Evolutionary conservation across 2,888 invertebrate genomes (phyloP).

Genomic region (Phanerotoma sp.): DNA sequence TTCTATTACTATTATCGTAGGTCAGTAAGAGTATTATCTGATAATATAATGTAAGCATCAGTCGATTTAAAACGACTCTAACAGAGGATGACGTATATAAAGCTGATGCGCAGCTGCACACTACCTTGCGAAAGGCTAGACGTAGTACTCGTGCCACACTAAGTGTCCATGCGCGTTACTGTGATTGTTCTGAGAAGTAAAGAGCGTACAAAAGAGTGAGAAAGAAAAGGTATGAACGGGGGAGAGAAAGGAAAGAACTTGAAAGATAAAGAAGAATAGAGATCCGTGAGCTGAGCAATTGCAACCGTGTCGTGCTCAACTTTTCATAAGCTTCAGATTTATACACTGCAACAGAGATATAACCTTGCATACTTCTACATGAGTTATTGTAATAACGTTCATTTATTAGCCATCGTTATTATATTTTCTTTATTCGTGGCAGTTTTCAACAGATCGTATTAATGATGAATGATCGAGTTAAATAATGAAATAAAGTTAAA

Average conservation of each 20-base stretch:
- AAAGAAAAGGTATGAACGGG: constrained; percentile 16
- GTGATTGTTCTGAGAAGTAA: constrained; percentile 50
- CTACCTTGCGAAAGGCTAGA: constrained; percentile 34
- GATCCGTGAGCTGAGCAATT: constrained; percentile 44
- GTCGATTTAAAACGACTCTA: neutral
- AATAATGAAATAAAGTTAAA: too few relatives aligned
- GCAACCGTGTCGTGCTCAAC: constrained; percentile 40
- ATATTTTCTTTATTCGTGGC: too few relatives aligned
- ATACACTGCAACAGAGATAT: too few relatives aligned
- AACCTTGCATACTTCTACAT: too few relatives aligned
- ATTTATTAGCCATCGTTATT: too few relatives aligned
- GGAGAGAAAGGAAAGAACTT: constrained; percentile 24
- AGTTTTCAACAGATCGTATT: too few relatives aligned
- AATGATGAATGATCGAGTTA: too few relatives aligned
- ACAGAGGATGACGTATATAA: constrained; percentile 31
- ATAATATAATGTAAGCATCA: neutral
- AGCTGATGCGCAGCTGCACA: constrained; percentile 39
- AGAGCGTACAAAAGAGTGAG: constrained; percentile 27
- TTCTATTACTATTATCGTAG: too few relatives aligned
- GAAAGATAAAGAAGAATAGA: constrained; percentile 30
- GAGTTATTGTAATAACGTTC: too few relatives aligned
- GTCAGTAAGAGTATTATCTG: too few relatives aligned
- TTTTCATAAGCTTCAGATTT: neutral
- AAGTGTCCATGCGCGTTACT: constrained; percentile 35
- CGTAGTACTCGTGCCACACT: constrained; percentile 40